Evolutionary conservation across 2,888 invertebrate species (phyloP), one percentile per base, ranked within the genome.

Genomic region (Lysandra bellargus): DNA sequence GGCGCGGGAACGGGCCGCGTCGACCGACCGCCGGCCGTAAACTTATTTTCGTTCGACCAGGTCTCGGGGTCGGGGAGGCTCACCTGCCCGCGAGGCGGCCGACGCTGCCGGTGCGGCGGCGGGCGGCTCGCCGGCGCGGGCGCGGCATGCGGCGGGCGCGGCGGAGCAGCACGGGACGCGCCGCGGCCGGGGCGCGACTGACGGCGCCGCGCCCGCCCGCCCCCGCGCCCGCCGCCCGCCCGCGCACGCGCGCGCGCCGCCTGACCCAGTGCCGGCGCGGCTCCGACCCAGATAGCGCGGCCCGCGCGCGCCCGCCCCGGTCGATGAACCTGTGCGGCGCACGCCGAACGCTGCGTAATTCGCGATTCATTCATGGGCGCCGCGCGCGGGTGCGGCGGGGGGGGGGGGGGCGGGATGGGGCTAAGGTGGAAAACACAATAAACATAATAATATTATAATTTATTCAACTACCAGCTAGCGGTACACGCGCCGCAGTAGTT

Each of bases 101-200:
- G 90, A 89, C 89, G 87, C 88, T 88, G 57, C 49, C 73, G 84
- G 87, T 86, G 79, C 89, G 87, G 88, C 86, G 86, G 85, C 85
- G 85, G 86, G 87, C 87, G 87, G 81, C 80, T 78, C 77, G 81
- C 81, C 82, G 87, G 85, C 88, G 88, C 88, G 88, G 87, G 85
- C 85, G 83, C 83, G 84, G 85, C 86, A 85, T 83, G 84, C 87
- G 90, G 89, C 88, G 88, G 85, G 87, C 86, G 87, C 88, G 87
- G 86, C 85, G 88, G 85, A 86, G 85, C 85, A 84, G 86, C 87
- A 85, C 87, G 86, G 85, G 83, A 81, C 83, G 84, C 84, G 87
- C 90, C 89, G 90, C 88, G 87, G 89, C 85, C 88, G 86, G 87
- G 87, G 87, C 89, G 89, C 89, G 88, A 90, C 89, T 88, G 90